phyloP scores from a whole-genome alignment of 2,113 vertebrate species.

The Coptodon bakossiorum region DNA sequence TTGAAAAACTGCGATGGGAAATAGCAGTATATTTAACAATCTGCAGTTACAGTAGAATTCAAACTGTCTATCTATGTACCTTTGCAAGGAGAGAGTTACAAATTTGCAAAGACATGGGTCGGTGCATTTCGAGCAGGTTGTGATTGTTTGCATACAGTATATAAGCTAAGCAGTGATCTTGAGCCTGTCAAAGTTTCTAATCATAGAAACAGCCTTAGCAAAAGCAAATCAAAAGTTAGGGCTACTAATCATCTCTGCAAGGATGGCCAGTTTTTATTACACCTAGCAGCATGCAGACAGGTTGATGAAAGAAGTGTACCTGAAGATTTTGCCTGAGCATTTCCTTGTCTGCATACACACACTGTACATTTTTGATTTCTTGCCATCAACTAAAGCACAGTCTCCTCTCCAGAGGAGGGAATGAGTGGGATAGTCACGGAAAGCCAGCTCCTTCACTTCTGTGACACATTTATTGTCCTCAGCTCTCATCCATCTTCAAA shows the following conservation, averaged over 20 bases:
- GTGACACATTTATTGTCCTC: slow-evolving; percentile 60
- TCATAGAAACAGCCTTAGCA: neutral
- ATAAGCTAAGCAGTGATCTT: neutral
- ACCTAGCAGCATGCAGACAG: neutral
- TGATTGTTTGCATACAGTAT: neutral
- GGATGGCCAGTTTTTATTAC: neutral
- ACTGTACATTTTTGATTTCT: slow-evolving; percentile 35
- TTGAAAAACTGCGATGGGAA: neutral
- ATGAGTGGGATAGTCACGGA: slow-evolving; percentile 40
- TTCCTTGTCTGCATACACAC: neutral
- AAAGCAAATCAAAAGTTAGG: slow-evolving; percentile 6
- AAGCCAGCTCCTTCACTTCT: slow-evolving; percentile 27
- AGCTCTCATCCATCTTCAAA: slow-evolving; percentile 9
- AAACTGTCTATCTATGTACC: neutral
- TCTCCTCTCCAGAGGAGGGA: slow-evolving; percentile 29
- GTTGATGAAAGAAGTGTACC: neutral
- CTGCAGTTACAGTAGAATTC: neutral
- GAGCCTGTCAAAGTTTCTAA: slow-evolving; percentile 2
- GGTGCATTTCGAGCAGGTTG: neutral
- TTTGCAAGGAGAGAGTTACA: neutral
- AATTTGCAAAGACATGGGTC: neutral
- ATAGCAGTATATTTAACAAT: neutral
- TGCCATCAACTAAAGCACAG: slow-evolving; percentile 4
- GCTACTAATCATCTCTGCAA: neutral
- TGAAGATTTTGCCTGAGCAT: neutral